Conservation (phyloP, 2,113 vertebrate species). For the Sander lucioperca region DNA sequence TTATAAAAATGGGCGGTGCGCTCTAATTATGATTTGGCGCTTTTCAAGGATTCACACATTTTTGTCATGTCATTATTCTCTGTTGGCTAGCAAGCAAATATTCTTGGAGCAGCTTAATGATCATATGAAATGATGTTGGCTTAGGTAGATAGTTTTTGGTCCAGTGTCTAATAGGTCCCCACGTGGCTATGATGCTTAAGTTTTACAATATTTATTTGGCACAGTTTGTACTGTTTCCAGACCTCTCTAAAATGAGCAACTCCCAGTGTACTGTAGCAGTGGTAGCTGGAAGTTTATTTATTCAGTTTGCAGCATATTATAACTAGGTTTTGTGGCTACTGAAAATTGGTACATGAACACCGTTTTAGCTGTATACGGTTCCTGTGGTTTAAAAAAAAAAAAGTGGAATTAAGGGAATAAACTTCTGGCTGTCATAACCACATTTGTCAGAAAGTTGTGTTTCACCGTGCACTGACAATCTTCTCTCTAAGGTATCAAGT, state of each 20-base stretch:
- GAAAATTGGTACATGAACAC: not conserved
- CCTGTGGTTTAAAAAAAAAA: not conserved
- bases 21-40: slow-evolving; percentile 16
- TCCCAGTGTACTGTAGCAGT: not conserved
- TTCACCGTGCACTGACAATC: not conserved
- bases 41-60: not conserved
- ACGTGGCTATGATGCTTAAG: slow-evolving; percentile 58
- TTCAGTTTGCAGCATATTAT: not conserved
- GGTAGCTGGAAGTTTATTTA: slow-evolving; percentile 6
- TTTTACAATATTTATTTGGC: slow-evolving; percentile 57
- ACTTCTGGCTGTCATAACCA: slow-evolving; percentile 24
- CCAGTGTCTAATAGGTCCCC: slow-evolving; percentile 63
- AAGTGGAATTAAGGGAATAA: not conserved
- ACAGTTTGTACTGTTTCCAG: slow-evolving; percentile 24
- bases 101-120: slow-evolving; percentile 50
- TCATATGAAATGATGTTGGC: slow-evolving; percentile 47
- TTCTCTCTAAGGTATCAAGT: not conserved
- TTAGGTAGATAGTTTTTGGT: slow-evolving; percentile 36
- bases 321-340: not conserved
- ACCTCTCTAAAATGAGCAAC: slow-evolving; percentile 27
- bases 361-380: not conserved
- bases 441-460: slow-evolving; percentile 13
- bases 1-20: not conserved
- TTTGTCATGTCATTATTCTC: slow-evolving; percentile 33
- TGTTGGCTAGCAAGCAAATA: slow-evolving; percentile 33